Conservation (phyloP, 2,797 vertebrate genomes). For the Myioborus melanocephalus region DNA sequence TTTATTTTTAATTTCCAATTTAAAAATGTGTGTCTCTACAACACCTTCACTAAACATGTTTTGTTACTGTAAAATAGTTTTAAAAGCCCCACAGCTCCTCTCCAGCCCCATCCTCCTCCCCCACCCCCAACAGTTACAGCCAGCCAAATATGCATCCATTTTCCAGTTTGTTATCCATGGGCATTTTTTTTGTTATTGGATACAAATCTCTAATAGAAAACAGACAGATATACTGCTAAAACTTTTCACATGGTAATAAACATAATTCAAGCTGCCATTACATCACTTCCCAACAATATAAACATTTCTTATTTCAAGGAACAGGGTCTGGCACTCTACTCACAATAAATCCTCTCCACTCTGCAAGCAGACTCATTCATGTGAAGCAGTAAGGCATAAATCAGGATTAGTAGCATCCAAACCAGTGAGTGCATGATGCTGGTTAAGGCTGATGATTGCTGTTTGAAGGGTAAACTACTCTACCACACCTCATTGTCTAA, state of each 20-base stretch:
- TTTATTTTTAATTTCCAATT: neutral
- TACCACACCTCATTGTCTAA: neutral
- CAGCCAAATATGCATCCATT: neutral
- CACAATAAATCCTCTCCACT: neutral
- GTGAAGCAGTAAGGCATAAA: neutral
- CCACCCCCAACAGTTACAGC: neutral
- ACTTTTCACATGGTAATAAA: slow-evolving; percentile 37
- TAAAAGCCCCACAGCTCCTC: neutral
- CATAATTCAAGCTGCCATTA: slow-evolving; percentile 38
- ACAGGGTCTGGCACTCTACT: neutral
- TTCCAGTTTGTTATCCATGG: slow-evolving; percentile 20
- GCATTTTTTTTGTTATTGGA: slow-evolving; percentile 18
- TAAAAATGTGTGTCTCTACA: neutral
- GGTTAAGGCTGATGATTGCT: neutral
- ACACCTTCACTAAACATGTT: neutral
- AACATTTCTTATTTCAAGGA: slow-evolving; percentile 31
- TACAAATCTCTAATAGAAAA: slow-evolving; percentile 46
- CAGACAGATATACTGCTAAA: slow-evolving; percentile 22
- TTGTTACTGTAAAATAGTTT: neutral
- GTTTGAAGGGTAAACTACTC: neutral
- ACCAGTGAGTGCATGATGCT: neutral
- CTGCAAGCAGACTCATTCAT: neutral
- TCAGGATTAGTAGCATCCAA: neutral
- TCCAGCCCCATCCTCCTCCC: accelerated
- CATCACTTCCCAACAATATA: slow-evolving; percentile 43